A percentile compares a stretch with the other conserved stretches of the same genome.
phyloP scores from a whole-genome alignment of 92 coral and sea anemone species.

The Porites lobata region DNA sequence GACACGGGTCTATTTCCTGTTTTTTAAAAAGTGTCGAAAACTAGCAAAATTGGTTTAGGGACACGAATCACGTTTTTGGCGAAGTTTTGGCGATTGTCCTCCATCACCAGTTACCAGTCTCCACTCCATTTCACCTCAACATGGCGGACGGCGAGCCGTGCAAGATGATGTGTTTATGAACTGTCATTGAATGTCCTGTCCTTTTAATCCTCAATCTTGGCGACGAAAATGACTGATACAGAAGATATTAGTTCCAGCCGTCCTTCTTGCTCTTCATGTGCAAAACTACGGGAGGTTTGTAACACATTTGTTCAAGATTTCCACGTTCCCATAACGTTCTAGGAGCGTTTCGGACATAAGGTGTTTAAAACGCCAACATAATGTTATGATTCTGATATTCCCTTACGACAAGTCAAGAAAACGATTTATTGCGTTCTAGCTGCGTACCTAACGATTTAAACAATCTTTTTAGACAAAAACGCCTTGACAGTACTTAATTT shows the following conservation, averaged over 20 bases:
- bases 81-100: not conserved
- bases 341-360: not conserved
- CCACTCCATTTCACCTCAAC: not conserved
- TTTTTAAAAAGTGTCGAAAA: no score
- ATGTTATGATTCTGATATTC: no score
- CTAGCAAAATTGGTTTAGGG: no score
- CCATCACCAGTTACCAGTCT: not conserved
- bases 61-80: no score
- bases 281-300: conserved; percentile 47
- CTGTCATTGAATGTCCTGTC: not conserved
- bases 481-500: no score
- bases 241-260: not conserved
- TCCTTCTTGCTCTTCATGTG: conserved; percentile 42
- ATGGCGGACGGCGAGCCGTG: conserved; percentile 25
- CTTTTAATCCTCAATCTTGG: not conserved
- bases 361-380: no score
- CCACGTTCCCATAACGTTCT: not conserved
- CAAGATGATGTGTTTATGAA: not conserved
- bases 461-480: no score
- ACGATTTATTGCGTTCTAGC: no score
- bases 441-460: no score
- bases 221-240: conserved; percentile 5
- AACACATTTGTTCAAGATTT: not conserved
- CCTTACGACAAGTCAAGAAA: no score
- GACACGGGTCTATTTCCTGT: no score